A percentile compares a stretch with the other conserved stretches of the same genome.
These are phyloP conservation scores for Campylomormyrus numenius DNA, from an alignment of 2,113 vertebrate species.

Conservation along the genomic window DNA sequence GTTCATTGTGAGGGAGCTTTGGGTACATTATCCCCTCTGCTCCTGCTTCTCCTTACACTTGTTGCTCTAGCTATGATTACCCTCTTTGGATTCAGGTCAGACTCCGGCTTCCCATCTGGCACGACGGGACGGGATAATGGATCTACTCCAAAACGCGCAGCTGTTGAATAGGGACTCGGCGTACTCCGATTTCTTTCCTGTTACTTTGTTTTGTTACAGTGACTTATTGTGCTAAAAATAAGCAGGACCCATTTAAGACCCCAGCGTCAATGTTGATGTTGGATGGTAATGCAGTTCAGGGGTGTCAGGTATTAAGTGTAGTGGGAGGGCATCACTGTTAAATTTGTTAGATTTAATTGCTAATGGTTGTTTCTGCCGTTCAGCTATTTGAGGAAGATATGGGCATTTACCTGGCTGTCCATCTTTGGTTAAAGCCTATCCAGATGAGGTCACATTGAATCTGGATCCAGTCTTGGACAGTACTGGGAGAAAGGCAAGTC, in stretches of 20 bases:
- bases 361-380: background rate
- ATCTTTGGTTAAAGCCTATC: background rate
- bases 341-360: background rate
- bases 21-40: slow-evolving; percentile 22
- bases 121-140: background rate
- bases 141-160: background rate
- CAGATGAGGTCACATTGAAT: background rate
- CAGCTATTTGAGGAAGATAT: background rate
- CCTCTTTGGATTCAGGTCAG: background rate
- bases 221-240: background rate
- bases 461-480: background rate
- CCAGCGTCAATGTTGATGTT: background rate
- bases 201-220: background rate
- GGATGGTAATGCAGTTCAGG: background rate
- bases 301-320: background rate
- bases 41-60: background rate
- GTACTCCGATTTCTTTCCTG: background rate
- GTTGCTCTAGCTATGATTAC: background rate
- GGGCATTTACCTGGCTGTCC: background rate
- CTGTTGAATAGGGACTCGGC: background rate
- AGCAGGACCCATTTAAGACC: background rate
- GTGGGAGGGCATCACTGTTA: background rate
- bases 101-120: background rate
- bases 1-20: slow-evolving; percentile 16
- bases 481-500: background rate